These are phyloP conservation scores for Labeo calbasu DNA, from an alignment of 2,797 vertebrate genomes.

Conservation along the genomic window DNA sequence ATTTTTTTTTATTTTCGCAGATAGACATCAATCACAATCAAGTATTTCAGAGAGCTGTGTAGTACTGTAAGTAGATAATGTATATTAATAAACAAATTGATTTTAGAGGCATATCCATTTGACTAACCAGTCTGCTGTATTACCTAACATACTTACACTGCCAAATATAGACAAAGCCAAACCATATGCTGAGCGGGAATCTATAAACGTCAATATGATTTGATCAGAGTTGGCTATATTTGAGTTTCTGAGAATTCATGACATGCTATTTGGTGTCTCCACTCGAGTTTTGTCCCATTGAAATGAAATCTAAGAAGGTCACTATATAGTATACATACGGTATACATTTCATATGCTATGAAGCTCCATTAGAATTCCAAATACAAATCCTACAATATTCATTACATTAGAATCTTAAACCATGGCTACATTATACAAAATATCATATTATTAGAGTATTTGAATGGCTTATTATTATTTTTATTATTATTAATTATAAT, in stretches of 20 bases:
- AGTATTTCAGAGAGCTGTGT: background rate
- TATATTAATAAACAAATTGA: background rate
- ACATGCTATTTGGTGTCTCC: background rate
- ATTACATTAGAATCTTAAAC: background rate
- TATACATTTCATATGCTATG: background rate
- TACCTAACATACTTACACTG: constrained; percentile 13
- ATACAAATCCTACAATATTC: background rate
- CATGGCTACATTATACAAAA: background rate
- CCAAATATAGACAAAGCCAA: constrained; percentile 16
- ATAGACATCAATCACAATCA: background rate
- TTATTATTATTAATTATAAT: background rate
- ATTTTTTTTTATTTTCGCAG: too few relatives aligned
- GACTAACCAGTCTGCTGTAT: background rate
- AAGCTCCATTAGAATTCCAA: background rate
- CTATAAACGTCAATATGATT: constrained; percentile 35
- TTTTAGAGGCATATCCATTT: background rate
- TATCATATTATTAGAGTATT: background rate
- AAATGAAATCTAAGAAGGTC: constrained; percentile 32
- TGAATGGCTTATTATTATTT: background rate
- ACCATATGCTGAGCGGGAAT: constrained; percentile 34
- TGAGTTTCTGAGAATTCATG: constrained; percentile 30
- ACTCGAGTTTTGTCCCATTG: background rate
- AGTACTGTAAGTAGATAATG: background rate
- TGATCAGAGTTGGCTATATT: constrained; percentile 23
- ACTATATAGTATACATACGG: background rate